These are phyloP conservation scores for Cladopsammia gracilis DNA, from an alignment of 64 coral and sea anemone species.

Conservation along the genomic window DNA sequence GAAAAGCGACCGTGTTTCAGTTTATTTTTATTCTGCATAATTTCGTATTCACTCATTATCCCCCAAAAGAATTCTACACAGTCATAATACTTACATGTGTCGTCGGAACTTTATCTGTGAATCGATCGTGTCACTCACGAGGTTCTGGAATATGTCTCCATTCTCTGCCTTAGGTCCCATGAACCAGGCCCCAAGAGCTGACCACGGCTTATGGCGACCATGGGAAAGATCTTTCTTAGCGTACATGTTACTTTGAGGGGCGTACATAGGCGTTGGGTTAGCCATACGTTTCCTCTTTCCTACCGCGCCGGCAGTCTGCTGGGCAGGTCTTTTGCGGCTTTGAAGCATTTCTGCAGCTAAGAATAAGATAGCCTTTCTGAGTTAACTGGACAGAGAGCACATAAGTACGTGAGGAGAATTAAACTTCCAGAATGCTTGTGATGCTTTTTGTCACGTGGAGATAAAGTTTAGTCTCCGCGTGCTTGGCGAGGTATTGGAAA, in stretches of 20 bases:
- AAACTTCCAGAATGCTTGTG: no score
- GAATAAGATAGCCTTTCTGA: no score
- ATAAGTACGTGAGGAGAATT: no score
- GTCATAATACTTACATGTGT: background rate
- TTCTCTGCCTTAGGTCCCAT: slow-evolving; percentile 69
- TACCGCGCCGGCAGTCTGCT: background rate
- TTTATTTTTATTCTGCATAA: no score
- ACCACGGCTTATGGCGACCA: slow-evolving; percentile 45
- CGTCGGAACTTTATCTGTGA: slow-evolving; percentile 63
- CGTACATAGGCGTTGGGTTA: slow-evolving; percentile 6
- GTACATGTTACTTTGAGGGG: background rate
- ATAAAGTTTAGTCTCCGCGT: no score
- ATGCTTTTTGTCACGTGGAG: no score
- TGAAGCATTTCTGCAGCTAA: slow-evolving; percentile 2
- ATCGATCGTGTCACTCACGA: slow-evolving; percentile 54
- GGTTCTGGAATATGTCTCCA: slow-evolving; percentile 63
- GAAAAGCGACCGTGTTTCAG: no score
- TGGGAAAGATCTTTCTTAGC: background rate
- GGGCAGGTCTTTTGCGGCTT: background rate
- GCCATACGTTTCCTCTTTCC: slow-evolving; percentile 9
- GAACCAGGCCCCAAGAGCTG: slow-evolving; percentile 66
- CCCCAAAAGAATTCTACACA: no score
- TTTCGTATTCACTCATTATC: no score
- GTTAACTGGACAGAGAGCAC: no score
- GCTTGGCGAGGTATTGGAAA: no score